A percentile compares a stretch with the other conserved stretches of the same genome.
Conservation (phyloP, 2,888 invertebrate genomes). For the Phlogophora meticulosa region DNA sequence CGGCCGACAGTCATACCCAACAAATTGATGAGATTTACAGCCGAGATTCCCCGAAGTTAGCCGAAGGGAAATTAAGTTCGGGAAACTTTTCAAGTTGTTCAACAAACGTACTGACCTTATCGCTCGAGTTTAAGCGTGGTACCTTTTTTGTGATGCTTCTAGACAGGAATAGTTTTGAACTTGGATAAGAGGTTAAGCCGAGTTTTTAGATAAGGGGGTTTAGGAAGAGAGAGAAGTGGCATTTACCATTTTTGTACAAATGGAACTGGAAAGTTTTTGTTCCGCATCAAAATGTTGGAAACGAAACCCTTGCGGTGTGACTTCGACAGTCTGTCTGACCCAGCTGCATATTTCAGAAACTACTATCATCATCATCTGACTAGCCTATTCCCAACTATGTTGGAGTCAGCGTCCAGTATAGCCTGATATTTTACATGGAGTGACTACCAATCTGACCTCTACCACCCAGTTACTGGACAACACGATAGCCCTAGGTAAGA, state of each 20-base stretch:
- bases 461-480: too few species aligned
- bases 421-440: too few species aligned
- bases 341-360: too few species aligned
- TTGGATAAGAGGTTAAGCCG: constrained; percentile 49
- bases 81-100: constrained; percentile 81
- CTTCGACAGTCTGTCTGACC: too few species aligned
- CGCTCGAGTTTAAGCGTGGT: constrained; percentile 63
- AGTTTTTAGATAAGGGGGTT: constrained; percentile 25
- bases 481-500: too few species aligned
- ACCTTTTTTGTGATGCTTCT: constrained; percentile 62
- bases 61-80: constrained; percentile 87
- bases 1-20: constrained; percentile 77
- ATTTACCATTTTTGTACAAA: not conserved
- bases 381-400: too few species aligned
- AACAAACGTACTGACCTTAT: constrained; percentile 76
- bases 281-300: too few species aligned
- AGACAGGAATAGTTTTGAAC: constrained; percentile 54
- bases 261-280: not conserved
- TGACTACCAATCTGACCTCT: too few species aligned
- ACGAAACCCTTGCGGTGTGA: too few species aligned
- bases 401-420: too few species aligned
- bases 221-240: not conserved
- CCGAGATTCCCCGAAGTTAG: constrained; percentile 85
- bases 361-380: too few species aligned
- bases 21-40: constrained; percentile 88